Conservation (phyloP, 2,888 invertebrate genomes). For the Ichneumoninae sp. region DNA sequence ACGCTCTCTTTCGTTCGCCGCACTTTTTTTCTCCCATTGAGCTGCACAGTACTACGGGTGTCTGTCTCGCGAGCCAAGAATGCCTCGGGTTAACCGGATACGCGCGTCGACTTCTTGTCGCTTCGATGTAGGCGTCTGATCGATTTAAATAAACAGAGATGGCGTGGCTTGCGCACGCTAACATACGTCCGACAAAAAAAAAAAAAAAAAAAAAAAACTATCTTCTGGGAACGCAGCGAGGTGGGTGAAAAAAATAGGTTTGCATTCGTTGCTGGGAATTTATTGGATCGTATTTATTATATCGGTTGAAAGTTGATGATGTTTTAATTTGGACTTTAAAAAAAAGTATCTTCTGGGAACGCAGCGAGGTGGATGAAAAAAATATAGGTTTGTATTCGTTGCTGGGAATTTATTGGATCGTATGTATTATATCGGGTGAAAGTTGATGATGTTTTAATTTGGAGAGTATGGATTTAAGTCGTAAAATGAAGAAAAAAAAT, state of each 20-base stretch:
- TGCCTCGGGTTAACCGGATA: slow-evolving; percentile 63
- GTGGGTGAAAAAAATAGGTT: not conserved
- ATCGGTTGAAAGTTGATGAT: not conserved
- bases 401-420: not conserved
- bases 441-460: not conserved
- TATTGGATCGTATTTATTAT: not conserved
- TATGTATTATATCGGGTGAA: not conserved
- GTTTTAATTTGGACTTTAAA: not conserved
- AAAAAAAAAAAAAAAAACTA: slow-evolving; percentile 12
- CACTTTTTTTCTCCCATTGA: slow-evolving; percentile 27
- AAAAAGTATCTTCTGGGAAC: slow-evolving; percentile 26
- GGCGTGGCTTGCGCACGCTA: slow-evolving; percentile 62
- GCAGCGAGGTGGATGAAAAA: not conserved
- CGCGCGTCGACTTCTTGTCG: slow-evolving; percentile 69
- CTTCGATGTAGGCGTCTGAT: slow-evolving; percentile 75
- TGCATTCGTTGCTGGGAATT: not conserved
- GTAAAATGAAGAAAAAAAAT: not conserved
- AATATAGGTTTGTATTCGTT: not conserved
- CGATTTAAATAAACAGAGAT: slow-evolving; percentile 78
- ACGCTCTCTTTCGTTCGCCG: slow-evolving; percentile 18
- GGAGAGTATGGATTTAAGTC: not conserved
- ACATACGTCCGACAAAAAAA: slow-evolving; percentile 70
- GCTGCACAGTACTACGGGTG: slow-evolving; percentile 30
- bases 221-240: not conserved
- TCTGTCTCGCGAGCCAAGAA: slow-evolving; percentile 28